These are phyloP conservation scores for Leptinotarsa texana DNA, from an alignment of 1,140 invertebrate genomes.

Conservation along the genomic window DNA sequence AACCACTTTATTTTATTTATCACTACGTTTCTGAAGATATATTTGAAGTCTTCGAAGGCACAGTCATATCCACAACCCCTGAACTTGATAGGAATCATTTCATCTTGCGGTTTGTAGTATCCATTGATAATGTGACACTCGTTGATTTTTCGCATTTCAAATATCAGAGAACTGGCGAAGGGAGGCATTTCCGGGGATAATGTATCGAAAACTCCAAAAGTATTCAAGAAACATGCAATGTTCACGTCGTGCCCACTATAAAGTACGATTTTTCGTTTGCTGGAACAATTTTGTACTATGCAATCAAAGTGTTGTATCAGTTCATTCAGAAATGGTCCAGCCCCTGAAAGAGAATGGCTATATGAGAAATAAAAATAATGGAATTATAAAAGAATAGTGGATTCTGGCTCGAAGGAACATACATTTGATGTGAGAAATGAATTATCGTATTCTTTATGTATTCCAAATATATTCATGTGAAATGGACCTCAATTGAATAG, in stretches of 20 bases:
- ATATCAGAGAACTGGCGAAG: slow-evolving; percentile 8
- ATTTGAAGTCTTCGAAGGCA: slow-evolving; percentile 4
- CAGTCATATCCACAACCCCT: slow-evolving; percentile 7
- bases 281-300: not conserved
- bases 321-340: not conserved
- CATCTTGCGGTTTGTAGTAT: not conserved
- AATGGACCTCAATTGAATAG: too few relatives aligned
- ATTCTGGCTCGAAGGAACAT: too few relatives aligned
- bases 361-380: not conserved
- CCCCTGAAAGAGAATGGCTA: not conserved
- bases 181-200: not conserved
- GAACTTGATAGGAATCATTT: not conserved
- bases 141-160: not conserved
- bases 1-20: not conserved
- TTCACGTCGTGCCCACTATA: slow-evolving; percentile 3
- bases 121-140: not conserved
- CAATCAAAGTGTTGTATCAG: slow-evolving; percentile 7
- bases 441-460: too few relatives aligned
- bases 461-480: too few relatives aligned
- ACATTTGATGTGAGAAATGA: too few relatives aligned
- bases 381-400: too few relatives aligned
- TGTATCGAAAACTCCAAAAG: not conserved
- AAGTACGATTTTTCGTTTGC: not conserved
- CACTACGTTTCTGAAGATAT: not conserved
- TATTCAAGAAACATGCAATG: not conserved